These are phyloP conservation scores for Xanthorhoe spadicearia DNA, from an alignment of 2,888 invertebrate genomes.

Conservation along the genomic window DNA sequence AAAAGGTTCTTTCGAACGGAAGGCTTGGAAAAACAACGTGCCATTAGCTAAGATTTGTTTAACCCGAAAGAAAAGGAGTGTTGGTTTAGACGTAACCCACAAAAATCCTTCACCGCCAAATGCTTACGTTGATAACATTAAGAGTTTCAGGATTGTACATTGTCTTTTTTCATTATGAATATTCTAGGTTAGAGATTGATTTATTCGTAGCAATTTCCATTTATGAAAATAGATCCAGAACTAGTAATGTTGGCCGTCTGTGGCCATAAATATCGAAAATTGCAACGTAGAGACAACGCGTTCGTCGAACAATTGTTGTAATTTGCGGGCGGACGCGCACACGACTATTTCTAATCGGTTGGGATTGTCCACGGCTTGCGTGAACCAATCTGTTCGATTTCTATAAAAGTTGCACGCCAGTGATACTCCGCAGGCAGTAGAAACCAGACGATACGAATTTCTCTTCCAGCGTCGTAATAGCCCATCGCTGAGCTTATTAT, in stretches of 20 bases:
- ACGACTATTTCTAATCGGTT: slow-evolving; percentile 71
- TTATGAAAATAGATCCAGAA: slow-evolving; percentile 21
- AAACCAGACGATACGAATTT: slow-evolving; percentile 73
- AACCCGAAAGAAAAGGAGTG: slow-evolving; percentile 64
- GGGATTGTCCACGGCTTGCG: slow-evolving; percentile 63
- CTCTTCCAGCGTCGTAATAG: slow-evolving; percentile 76
- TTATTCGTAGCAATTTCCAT: slow-evolving; percentile 27
- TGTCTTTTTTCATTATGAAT: background rate
- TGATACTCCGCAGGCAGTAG: slow-evolving; percentile 49
- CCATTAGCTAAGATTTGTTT: slow-evolving; percentile 68
- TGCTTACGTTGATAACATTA: slow-evolving; percentile 6
- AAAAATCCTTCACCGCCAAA: slow-evolving; percentile 37
- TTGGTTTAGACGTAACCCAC: slow-evolving; percentile 64
- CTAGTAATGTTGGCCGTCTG: slow-evolving; percentile 18
- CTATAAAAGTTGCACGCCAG: slow-evolving; percentile 69
- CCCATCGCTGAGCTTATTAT: slow-evolving; percentile 82
- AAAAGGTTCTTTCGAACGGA: slow-evolving; percentile 16
- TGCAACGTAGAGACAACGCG: slow-evolving; percentile 31
- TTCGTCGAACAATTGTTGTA: slow-evolving; percentile 64
- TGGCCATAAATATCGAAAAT: slow-evolving; percentile 31
- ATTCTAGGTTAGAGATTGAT: slow-evolving; percentile 14
- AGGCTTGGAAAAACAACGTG: slow-evolving; percentile 61
- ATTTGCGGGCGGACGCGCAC: slow-evolving; percentile 65
- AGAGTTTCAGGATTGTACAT: background rate
- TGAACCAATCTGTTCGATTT: slow-evolving; percentile 59